A percentile compares a stretch with the other conserved stretches of the same genome.
Conservation (phyloP, 2,113 vertebrate species). For the Corapipo altera region DNA sequence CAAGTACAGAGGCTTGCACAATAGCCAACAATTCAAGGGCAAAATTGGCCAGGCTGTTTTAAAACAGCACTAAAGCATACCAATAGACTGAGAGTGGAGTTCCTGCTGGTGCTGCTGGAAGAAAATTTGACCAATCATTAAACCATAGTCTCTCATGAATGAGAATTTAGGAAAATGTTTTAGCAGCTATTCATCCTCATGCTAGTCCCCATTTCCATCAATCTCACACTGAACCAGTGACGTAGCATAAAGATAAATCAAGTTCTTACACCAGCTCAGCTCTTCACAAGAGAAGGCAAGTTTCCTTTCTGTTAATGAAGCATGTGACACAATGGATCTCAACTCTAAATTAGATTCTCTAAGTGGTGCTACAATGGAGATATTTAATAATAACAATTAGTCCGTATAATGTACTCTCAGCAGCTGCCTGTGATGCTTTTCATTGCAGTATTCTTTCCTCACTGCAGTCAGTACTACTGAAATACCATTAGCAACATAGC, state of each 20-base stretch:
- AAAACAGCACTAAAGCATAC: neutral
- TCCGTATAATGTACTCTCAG: neutral
- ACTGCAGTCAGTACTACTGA: neutral
- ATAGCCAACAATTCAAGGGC: neutral
- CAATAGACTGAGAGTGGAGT: neutral
- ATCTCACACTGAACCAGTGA: neutral
- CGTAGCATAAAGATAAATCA: neutral
- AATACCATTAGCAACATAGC: neutral
- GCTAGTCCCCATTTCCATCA: neutral
- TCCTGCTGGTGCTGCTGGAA: neutral
- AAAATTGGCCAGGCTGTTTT: neutral
- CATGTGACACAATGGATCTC: neutral
- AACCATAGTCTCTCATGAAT: neutral
- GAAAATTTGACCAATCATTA: neutral
- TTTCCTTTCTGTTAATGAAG: slow-evolving; percentile 14
- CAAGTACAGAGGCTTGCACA: neutral
- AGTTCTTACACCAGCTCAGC: neutral
- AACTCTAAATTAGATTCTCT: slow-evolving; percentile 16
- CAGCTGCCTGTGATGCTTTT: slow-evolving; percentile 27
- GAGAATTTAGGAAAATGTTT: neutral
- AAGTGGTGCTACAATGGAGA: neutral
- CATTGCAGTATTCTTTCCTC: neutral
- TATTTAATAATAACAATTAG: slow-evolving; percentile 62
- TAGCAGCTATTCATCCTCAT: neutral
- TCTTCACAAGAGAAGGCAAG: neutral